Evolutionary conservation across 2,797 vertebrate genomes (phyloP).

Genomic region (Zenarchopterus dispar): DNA sequence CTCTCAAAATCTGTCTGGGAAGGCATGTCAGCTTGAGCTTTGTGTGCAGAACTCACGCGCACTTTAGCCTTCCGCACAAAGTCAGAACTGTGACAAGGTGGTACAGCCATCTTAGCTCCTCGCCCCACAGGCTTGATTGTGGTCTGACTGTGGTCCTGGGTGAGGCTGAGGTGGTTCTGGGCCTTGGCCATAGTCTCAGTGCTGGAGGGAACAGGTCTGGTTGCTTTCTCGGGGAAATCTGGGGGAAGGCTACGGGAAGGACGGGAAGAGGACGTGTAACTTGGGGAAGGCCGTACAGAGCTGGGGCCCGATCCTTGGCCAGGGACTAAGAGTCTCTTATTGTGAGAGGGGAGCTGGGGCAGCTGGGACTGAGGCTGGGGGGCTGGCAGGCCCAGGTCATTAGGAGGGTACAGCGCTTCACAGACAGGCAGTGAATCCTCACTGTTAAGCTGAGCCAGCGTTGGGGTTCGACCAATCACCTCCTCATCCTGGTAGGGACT

Average conservation of each 20-base stretch:
- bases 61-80: constrained; percentile 97
- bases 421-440: constrained; percentile 97
- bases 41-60: constrained; percentile 86
- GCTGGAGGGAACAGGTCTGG: constrained; percentile 89
- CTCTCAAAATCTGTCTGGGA: constrained; percentile 74
- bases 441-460: constrained; percentile 96
- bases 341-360: constrained; percentile 71
- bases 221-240: constrained; percentile 90
- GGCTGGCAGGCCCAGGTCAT: constrained; percentile 76
- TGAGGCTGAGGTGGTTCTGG: constrained; percentile 73
- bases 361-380: constrained; percentile 74
- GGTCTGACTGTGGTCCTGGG: constrained; percentile 51
- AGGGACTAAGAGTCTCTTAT: constrained; percentile 65
- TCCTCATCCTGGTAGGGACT: constrained; percentile 99
- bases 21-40: constrained; percentile 73
- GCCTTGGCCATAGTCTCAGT: constrained; percentile 92
- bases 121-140: constrained; percentile 51
- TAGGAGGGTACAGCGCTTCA: constrained; percentile 91
- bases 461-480: constrained; percentile 95
- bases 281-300: constrained; percentile 68
- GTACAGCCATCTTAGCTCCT: constrained; percentile 82
- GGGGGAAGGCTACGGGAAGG: constrained; percentile 72
- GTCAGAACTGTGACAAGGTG: constrained; percentile 85
- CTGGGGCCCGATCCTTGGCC: constrained; percentile 53
- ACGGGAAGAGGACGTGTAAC: constrained; percentile 68